These are phyloP conservation scores for Ischnus inquisitorius DNA, from an alignment of 2,888 invertebrate genomes.

Conservation along the genomic window DNA sequence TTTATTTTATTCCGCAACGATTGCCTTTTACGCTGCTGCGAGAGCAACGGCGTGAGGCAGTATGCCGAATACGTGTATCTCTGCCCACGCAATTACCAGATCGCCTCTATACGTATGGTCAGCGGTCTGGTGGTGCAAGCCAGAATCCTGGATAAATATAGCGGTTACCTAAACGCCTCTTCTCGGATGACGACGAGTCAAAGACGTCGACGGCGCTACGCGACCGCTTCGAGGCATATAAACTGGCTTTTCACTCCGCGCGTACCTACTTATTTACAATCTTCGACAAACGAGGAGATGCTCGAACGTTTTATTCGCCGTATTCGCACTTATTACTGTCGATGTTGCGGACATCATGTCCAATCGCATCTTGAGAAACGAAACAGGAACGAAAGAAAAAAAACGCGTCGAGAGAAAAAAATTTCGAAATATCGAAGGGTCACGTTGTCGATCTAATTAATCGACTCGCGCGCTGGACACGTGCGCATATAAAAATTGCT, in stretches of 20 bases:
- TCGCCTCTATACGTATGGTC: slow-evolving; percentile 55
- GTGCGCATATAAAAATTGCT: too few species aligned
- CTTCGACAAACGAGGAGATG: slow-evolving; percentile 21
- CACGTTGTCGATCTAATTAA: not conserved
- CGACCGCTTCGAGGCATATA: slow-evolving; percentile 24
- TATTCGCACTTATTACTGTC: not conserved
- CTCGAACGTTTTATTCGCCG: slow-evolving; percentile 25
- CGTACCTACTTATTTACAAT: slow-evolving; percentile 30
- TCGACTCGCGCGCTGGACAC: not conserved
- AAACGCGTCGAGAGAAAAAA: not conserved
- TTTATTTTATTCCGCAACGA: slow-evolving; percentile 51
- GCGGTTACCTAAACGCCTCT: slow-evolving; percentile 68
- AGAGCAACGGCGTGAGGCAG: slow-evolving; percentile 42
- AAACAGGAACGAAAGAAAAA: not conserved
- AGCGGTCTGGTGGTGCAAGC: slow-evolving; percentile 35
- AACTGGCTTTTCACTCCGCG: slow-evolving; percentile 32
- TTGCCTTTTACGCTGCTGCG: slow-evolving; percentile 63
- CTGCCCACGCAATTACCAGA: slow-evolving; percentile 66
- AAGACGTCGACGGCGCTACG: slow-evolving; percentile 18
- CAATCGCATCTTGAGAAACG: not conserved
- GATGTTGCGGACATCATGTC: not conserved
- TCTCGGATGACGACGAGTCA: slow-evolving; percentile 58
- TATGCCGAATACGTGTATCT: slow-evolving; percentile 65
- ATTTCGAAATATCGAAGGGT: not conserved
- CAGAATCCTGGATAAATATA: slow-evolving; percentile 66